phyloP scores from a whole-genome alignment of 2,888 invertebrate genomes.

The Cryptus viduatorius region DNA sequence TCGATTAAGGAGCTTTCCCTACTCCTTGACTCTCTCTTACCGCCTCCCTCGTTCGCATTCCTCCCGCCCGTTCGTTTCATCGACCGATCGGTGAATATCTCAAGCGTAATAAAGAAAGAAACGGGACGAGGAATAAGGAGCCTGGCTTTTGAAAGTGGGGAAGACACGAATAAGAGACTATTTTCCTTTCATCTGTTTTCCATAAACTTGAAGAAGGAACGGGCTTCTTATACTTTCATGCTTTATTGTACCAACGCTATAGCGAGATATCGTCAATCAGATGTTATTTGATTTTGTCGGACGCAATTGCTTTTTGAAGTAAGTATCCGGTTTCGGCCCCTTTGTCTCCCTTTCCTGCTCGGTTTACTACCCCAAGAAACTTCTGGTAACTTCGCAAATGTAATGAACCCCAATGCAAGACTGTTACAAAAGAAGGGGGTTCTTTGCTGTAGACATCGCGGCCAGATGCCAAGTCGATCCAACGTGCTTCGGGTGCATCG shows the following conservation, averaged over 20 bases:
- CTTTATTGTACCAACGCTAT: neutral
- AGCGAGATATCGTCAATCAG: constrained; percentile 27
- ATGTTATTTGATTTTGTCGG: constrained; percentile 29
- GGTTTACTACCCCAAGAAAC: neutral
- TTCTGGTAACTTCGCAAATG: neutral
- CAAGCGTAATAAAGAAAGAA: constrained; percentile 38
- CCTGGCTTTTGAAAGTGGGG: constrained; percentile 1
- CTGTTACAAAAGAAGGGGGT: neutral
- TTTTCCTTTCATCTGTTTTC: constrained; percentile 17
- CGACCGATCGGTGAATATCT: constrained; percentile 34
- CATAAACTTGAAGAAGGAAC: constrained; percentile 4
- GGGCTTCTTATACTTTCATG: constrained; percentile 13
- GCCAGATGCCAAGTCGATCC: neutral
- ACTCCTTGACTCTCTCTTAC: neutral
- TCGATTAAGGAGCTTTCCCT: constrained; percentile 25
- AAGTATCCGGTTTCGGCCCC: neutral
- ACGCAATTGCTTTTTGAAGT: neutral
- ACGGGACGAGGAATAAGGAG: neutral
- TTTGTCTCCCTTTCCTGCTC: neutral
- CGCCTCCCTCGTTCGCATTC: constrained; percentile 8
- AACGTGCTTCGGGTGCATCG: neutral
- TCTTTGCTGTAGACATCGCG: neutral
- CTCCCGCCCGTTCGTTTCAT: constrained; percentile 32
- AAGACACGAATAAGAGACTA: constrained; percentile 33
- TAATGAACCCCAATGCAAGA: neutral